These are phyloP conservation scores for Polydesmus complanatus DNA, from an alignment of 2,888 invertebrate species.

Conservation along the genomic window DNA sequence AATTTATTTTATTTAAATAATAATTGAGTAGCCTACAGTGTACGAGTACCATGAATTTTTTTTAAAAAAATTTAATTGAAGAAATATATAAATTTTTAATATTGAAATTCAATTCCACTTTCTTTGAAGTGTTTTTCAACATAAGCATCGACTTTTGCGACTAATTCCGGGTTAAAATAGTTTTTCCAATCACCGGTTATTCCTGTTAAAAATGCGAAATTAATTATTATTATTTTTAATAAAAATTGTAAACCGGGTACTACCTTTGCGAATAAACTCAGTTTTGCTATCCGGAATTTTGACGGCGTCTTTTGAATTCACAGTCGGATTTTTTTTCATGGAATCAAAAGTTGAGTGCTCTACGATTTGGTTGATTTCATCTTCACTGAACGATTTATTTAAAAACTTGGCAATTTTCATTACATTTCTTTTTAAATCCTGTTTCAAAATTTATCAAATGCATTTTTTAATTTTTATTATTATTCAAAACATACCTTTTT, in stretches of 20 bases:
- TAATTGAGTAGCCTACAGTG: too few species aligned
- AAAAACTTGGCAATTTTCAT: conserved; percentile 57
- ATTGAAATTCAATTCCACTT: conserved; percentile 7
- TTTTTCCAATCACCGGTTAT: conserved; percentile 18
- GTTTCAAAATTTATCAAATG: not conserved
- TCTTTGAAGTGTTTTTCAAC: conserved; percentile 5
- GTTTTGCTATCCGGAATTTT: not conserved
- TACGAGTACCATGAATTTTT: too few species aligned
- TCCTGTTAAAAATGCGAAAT: not conserved
- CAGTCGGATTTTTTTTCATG: conserved; percentile 66
- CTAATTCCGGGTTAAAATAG: conserved; percentile 6
- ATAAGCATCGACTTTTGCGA: conserved; percentile 9
- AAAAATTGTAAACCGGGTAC: not conserved
- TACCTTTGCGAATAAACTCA: conserved; percentile 18
- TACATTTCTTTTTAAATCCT: conserved; percentile 53
- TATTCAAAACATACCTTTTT: conserved; percentile 38
- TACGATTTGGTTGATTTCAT: conserved; percentile 50
- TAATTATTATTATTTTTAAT: too few species aligned
- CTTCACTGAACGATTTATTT: conserved; percentile 49
- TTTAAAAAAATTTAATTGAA: too few species aligned
- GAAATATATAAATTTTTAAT: too few species aligned
- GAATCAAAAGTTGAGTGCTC: conserved; percentile 63
- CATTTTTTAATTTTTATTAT: not conserved
- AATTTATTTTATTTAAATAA: too few species aligned
- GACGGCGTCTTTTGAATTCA: conserved; percentile 38